phyloP scores from a whole-genome alignment of 37 sponge, comb jelly and placozoan genomes.

The Bolinopsis microptera region DNA sequence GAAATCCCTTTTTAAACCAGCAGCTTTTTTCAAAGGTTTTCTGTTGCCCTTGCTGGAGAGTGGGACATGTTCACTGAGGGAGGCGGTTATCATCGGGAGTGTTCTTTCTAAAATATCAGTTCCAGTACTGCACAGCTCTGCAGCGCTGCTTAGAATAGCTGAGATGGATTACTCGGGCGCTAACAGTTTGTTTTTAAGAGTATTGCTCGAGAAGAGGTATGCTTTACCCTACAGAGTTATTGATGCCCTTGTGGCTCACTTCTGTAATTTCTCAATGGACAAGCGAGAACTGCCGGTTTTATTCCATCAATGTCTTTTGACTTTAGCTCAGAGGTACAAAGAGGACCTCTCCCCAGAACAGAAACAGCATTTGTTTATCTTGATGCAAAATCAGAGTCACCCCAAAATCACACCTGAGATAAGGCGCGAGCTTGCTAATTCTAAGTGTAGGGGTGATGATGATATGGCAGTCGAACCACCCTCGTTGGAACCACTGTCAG shows the following conservation, averaged over 20 bases:
- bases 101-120: conserved; percentile 84
- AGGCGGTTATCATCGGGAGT: conserved; percentile 95
- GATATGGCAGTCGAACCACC: conserved; percentile 53
- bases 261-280: conserved; percentile 75
- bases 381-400: conserved; percentile 76
- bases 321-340: conserved; percentile 91
- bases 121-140: conserved; percentile 92
- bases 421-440: conserved; percentile 79
- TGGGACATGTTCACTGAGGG: conserved; percentile 89
- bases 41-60: conserved; percentile 76
- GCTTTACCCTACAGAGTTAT: conserved; percentile 92
- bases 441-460: conserved; percentile 80
- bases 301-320: conserved; percentile 93
- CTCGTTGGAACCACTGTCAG: background rate
- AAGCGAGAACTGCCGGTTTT: conserved; percentile 83
- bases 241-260: conserved; percentile 79
- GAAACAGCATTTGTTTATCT: conserved; percentile 81
- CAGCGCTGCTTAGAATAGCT: conserved; percentile 91
- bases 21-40: conserved; percentile 98
- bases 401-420: conserved; percentile 77
- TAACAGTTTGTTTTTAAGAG: conserved; percentile 89
- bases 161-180: conserved; percentile 97
- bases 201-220: conserved; percentile 94
- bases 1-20: conserved; percentile 93
- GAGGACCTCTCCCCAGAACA: conserved; percentile 92